Evolutionary conservation across 2,888 invertebrate genomes (phyloP).

Genomic region (Xylota sylvarum): DNA sequence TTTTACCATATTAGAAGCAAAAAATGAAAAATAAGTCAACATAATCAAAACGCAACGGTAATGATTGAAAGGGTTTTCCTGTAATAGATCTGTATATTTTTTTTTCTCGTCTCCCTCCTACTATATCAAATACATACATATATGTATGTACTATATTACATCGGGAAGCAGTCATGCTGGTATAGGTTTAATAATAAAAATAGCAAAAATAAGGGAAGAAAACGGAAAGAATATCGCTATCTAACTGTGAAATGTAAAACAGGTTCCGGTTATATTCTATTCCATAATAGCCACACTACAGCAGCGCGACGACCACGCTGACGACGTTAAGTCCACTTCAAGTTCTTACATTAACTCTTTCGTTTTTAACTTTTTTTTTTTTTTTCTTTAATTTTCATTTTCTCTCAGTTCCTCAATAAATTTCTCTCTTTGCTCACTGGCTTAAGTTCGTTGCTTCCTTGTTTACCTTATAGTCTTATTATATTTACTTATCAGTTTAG

Average conservation of each 20-base stretch:
- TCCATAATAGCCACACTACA: constrained; percentile 41
- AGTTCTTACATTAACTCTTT: constrained; percentile 63
- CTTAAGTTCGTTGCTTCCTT: constrained; percentile 23
- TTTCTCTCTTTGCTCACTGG: constrained; percentile 13
- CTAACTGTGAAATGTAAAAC: constrained; percentile 73
- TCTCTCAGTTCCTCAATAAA: constrained; percentile 27
- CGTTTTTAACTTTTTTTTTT: constrained; percentile 30
- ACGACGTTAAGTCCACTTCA: constrained; percentile 24
- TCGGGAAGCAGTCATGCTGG: constrained; percentile 62
- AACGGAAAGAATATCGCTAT: constrained; percentile 42
- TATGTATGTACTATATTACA: constrained; percentile 42
- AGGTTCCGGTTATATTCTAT: constrained; percentile 69
- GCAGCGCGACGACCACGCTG: constrained; percentile 18
- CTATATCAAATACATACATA: constrained; percentile 11
- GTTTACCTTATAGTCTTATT: constrained; percentile 25
- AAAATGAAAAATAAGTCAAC: constrained; percentile 11
- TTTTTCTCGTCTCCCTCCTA: background rate
- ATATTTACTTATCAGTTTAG: constrained; percentile 30
- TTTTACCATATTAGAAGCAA: background rate
- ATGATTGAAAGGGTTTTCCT: background rate
- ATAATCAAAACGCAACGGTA: background rate
- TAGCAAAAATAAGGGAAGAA: constrained; percentile 23
- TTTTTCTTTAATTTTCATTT: background rate
- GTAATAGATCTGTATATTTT: constrained; percentile 13
- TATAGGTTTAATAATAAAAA: constrained; percentile 45